Base-by-base conservation (phyloP, 2,113 vertebrate genomes). In the Sinocyclocheilus rhinocerous region DNA sequence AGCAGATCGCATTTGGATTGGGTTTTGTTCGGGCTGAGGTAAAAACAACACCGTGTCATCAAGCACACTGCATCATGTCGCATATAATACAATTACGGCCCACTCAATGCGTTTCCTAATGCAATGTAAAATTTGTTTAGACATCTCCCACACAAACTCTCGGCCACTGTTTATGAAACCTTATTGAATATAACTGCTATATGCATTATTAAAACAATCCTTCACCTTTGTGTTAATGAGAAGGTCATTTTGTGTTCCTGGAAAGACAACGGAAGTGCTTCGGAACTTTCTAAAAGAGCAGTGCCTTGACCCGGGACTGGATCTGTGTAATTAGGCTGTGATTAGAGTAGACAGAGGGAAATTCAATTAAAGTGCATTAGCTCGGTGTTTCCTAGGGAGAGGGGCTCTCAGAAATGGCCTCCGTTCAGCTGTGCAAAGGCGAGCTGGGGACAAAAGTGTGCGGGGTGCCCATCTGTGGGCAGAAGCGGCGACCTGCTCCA, bases 31-130 rank as follows among this genome's bases (percentile, higher is more conserved):
- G 16, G 8, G 36, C 55, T 75, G 33, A 69, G 61, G 85, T 85
- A 84, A 85, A 89, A 84, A 88, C 55, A 59, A 79, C 83, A 84
- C 79, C 50, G 69, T 79, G 57, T 85, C 52, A 52, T 33, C 52
- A 76, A 76, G 26, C 72, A 84, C 29, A 42, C 69, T 11, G 61
- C 39, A 52, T 83, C 65, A 87, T 42, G 79, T 12, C 33, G 11
- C 76, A 70, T 75, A 73, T 65, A 75, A 82, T 89, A 76, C 79
- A 76, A 63, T 84, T 80, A 78, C 24, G 9, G 67, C 73, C 65
- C 33, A 70, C 65, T 84, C 75, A 26, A 20, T 65, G 55, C 4
- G 24, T 80, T 79, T 75, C n/a, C 26, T 57, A 88, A 83, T 79
- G 39, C 50, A 67, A 59, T 59, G 81, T 24, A 57, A 59, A 57